Base-by-base conservation (phyloP, 2,888 invertebrate species). In the Zele albiditarsus region DNA sequence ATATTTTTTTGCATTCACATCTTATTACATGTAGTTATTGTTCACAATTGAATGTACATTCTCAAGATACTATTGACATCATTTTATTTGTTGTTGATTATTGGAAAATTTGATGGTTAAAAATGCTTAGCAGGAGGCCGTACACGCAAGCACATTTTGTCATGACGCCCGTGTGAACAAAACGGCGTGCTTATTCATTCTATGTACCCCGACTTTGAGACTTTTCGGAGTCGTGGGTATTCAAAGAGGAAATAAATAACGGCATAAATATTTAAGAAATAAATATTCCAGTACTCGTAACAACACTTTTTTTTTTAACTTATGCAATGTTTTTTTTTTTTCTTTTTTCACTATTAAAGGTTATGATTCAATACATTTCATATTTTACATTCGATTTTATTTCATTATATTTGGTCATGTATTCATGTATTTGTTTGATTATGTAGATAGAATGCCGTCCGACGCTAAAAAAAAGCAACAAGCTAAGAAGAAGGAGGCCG, bases 381-480 rank as follows among this genome's bases (percentile, higher is more conserved):
- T 23, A 53, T 53, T n/a, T 20, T 53, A 4, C n/a, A 20, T 53
- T 53, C 5, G 4, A 5, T 6, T n/a, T 46, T n/a, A 4, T 0
- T n/a, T 5, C n/a, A 46, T n/a, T 46, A 4, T 3, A 8, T 20
- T 5, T 53, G n/a, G 38, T 38, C 31, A 38, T 38, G 20, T 23
- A 20, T 53, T n/a, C 20, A 53, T n/a, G n/a, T n/a, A n/a, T n/a
- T n/a, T n/a, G n/a, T n/a, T n/a, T n/a, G n/a, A 1, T 57, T n/a
- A 33, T 27, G 4, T 27, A 70, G 60, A 27, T 60, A 62, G 62
- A 71, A 99, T 99, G 99, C 98, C 99, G 89, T 99, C 99, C 85
- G 99, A 99, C 91, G 95, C 98, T 46, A 99, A 99, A 91, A 99
- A 99, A 92, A 97, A 97, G 88, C 95, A 98, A 89, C 97, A 97